Percentiles rank a stretch among this genome's conserved stretches.
Conservation (phyloP, 1,140 invertebrate genomes). For the Lordiphosa stackelbergi region DNA sequence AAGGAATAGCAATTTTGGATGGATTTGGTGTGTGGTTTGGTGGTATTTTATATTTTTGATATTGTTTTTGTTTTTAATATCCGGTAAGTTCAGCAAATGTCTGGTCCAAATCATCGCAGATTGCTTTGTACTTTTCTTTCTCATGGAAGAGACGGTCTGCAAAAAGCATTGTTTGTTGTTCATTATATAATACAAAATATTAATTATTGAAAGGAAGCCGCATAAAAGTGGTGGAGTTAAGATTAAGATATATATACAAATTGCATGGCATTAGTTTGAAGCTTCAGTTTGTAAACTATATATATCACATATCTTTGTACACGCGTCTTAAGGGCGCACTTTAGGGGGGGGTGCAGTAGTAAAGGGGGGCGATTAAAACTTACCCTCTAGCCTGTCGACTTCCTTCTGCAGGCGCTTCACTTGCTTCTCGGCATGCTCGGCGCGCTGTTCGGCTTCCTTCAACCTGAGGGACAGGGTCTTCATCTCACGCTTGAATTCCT, state of each 20-base stretch:
- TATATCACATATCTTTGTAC: conserved; percentile 10
- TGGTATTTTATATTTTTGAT: conserved; percentile 26
- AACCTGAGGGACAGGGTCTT: conserved; percentile 97
- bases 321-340: background rate
- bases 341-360: background rate
- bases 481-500: conserved; percentile 99
- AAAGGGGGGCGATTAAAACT: conserved; percentile 2
- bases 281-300: conserved; percentile 23
- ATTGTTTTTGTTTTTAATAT: conserved; percentile 81
- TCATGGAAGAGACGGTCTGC: conserved; percentile 94
- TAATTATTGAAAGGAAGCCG: conserved; percentile 44
- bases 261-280: conserved; percentile 37
- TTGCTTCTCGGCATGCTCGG: conserved; percentile 99
- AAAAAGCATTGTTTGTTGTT: conserved; percentile 78
- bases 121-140: conserved; percentile 97
- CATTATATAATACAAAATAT: conserved; percentile 39
- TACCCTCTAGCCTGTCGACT: conserved; percentile 99
- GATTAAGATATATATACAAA: conserved; percentile 20
- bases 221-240: no score
- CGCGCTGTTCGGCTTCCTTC: conserved; percentile 99
- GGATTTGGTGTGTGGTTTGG: conserved; percentile 15
- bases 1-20: conserved; percentile 5
- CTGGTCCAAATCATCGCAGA: conserved; percentile 98
- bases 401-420: conserved; percentile 99
- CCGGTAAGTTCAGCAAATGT: conserved; percentile 93